Base-by-base conservation (phyloP, 2,888 invertebrate genomes). In the Pachycephus smyrnensis region DNA sequence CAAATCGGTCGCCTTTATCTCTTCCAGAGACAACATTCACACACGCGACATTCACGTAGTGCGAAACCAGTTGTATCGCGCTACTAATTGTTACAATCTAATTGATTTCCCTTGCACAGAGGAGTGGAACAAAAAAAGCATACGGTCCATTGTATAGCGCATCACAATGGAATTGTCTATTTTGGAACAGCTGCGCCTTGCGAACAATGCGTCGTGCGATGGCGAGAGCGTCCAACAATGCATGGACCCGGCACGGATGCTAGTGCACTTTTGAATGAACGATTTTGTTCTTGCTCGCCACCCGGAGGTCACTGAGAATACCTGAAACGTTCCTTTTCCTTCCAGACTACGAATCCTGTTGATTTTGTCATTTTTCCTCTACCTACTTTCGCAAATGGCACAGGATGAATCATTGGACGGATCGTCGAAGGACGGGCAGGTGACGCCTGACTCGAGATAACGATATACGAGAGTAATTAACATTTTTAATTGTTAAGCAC, bases 131-230 rank as follows among this genome's bases (percentile, higher is more conserved):
- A 71, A 33, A 33, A 31, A 71, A 71, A 71, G 71, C 71, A 33
- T 33, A 33, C 71, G 9, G 12, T 71, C 32, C 9, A 31, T 71
- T 71, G 71, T 71, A 71, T 32, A 12, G 31, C 71, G 71, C 71
- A 23, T 33, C 31, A 77, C 79, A 79, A 79, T 77, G 74, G 76
- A 75, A 77, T 81, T 78, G 76, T 80, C 79, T 78, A 78, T 81
- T 80, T 81, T 75, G 69, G 79, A 78, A 77, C 81, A 81, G 81
- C 80, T 81, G 81, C 78, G 69, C 74, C 75, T 71, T 32, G 23
- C 35, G 69, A 37, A 79, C 79, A 79, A 79, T 76, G 69, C 76
- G 69, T 37, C 76, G 31, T 31, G 71, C 71, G 71, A 71, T 33
- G 71, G 31, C 31, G 75, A 73, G 75, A 30, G 75, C 75, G 73